A percentile compares a stretch with the other conserved stretches of the same genome.
phyloP scores from a whole-genome alignment of 2,888 invertebrate genomes.

The Strigamia maritima region DNA sequence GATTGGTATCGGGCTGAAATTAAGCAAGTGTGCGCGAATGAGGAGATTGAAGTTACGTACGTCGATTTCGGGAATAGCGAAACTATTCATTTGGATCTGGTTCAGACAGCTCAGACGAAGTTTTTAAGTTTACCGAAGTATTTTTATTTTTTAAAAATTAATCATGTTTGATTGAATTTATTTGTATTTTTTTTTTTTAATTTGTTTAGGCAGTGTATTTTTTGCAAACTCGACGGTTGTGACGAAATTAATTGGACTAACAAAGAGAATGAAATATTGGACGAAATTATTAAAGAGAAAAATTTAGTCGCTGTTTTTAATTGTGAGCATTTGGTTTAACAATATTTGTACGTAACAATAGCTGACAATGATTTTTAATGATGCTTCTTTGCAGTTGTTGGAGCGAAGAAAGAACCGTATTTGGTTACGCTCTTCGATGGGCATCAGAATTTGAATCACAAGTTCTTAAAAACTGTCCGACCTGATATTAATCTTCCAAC shows the following conservation, averaged over 20 bases:
- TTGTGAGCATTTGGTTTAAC: not conserved
- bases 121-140: not conserved
- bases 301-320: not conserved
- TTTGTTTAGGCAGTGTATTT: not conserved
- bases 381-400: not conserved
- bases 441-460: not conserved
- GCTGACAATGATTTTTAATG: no score
- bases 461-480: not conserved
- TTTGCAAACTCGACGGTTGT: not conserved
- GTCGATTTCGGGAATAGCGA: constrained; percentile 34
- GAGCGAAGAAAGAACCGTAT: not conserved
- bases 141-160: no score
- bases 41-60: not conserved
- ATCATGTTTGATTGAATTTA: no score
- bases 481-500: not conserved
- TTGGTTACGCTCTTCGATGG: not conserved
- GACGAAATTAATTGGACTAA: not conserved
- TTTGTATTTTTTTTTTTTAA: not conserved
- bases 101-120: not conserved
- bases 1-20: constrained; percentile 26
- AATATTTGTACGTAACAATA: not conserved
- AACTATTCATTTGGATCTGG: not conserved
- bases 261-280: not conserved
- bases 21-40: not conserved
- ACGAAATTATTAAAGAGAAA: not conserved